phyloP scores from a whole-genome alignment of 2,113 vertebrate species.

The Ceyx melanurus region DNA sequence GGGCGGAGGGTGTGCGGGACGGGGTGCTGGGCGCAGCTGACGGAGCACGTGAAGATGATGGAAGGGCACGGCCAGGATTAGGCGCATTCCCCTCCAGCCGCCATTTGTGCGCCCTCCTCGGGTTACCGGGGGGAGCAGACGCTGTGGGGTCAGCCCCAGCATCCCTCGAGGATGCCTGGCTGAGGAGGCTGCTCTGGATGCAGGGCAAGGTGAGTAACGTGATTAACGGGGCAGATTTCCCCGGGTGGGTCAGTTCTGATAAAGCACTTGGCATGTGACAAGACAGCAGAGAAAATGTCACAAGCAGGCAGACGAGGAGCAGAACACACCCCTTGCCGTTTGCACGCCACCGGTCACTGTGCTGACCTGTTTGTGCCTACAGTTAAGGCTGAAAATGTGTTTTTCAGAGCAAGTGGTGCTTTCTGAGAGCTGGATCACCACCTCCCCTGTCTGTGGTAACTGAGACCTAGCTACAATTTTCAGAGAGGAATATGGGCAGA shows the following conservation, averaged over 20 bases:
- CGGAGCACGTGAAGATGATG: conserved; percentile 22
- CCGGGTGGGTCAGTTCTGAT: background rate
- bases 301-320: background rate
- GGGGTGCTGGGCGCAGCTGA: background rate
- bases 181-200: background rate
- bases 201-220: background rate
- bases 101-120: background rate
- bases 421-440: background rate
- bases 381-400: background rate
- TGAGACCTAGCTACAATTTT: background rate
- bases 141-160: background rate
- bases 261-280: fast-evolving
- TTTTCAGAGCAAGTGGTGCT: background rate
- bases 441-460: background rate
- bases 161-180: background rate
- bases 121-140: background rate
- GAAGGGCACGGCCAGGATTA: conserved; percentile 43
- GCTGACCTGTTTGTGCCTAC: fast-evolving
- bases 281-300: background rate
- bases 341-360: background rate
- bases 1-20: background rate
- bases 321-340: background rate
- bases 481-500: background rate
- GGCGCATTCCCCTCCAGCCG: background rate
- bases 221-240: background rate